Evolutionary conservation across 1,140 invertebrate species (phyloP), one percentile per base, ranked within the genome.

Genomic region (Penaeus indicus): DNA sequence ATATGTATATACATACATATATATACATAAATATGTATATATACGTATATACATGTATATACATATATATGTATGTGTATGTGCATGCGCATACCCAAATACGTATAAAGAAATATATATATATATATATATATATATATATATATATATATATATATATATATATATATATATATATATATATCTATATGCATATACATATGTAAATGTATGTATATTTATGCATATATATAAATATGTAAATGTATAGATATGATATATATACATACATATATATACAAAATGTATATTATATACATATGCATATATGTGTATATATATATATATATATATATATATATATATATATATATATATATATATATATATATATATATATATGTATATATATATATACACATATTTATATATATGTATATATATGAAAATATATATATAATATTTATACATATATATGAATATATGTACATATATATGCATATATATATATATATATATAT

Each of bases 281-380:
- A n/a, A 67, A n/a, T n/a, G 22, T n/a, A 7, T 67, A 7, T 7
- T 7, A 67, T 67, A 67, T n/a, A 72, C 21, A 72, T 72, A 21
- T 72, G 21, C 25, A 72, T 72, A 25, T 72, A 18, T 72, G 25
- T 72, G 25, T 25, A 72, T n/a, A 72, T 72, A 72, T 72, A 72
- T 72, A 72, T 72, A 72, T 72, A 72, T n/a, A 72, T 25, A 25
- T 72, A 72, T 72, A 72, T 25, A 25, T 72, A 72, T 72, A 72
- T 25, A 25, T 72, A 72, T 25, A 72, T 18, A 72, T 25, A 72
- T 25, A 72, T 25, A 72, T 72, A 72, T 72, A 25, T 72, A 72
- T 72, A 72, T 25, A 3, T 72, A 72, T 72, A 72, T 72, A 72
- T 72, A 72, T n/a, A 18, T 72, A 72, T 72, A 25, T 72, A 13